phyloP scores from a whole-genome alignment of 2,113 vertebrate species.

The Phalacrocorax brasilianus region DNA sequence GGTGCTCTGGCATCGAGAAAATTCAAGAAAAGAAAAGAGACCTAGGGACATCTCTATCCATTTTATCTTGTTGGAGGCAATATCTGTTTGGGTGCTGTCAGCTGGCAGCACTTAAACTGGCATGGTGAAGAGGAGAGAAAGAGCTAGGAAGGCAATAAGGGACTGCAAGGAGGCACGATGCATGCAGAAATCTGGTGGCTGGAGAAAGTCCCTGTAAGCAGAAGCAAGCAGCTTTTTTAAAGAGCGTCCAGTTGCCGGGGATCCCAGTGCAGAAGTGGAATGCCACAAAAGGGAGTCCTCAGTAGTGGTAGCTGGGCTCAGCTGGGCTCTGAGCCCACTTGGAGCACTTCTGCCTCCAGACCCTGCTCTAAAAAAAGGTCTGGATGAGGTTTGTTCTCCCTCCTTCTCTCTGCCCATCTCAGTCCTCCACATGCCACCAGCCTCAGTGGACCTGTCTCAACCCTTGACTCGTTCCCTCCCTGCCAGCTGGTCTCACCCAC shows the following conservation, averaged over 20 bases:
- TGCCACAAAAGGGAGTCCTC: not conserved
- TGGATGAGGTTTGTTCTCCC: not conserved
- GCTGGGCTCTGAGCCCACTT: not conserved
- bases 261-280: not conserved
- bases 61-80: not conserved
- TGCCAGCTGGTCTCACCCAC: not conserved
- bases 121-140: not conserved
- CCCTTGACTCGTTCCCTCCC: not conserved
- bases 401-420: not conserved
- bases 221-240: not conserved
- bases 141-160: not conserved
- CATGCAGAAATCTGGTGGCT: not conserved
- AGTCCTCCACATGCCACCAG: accelerated
- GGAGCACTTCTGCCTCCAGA: not conserved
- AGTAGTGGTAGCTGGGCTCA: not conserved
- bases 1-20: not conserved
- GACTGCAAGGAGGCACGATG: not conserved
- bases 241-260: not conserved
- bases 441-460: not conserved
- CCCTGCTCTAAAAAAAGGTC: not conserved
- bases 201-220: not conserved
- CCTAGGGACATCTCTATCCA: not conserved
- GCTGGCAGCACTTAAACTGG: not conserved
- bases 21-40: not conserved
- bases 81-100: not conserved